Evolutionary conservation across 2,888 invertebrate species (phyloP).

Genomic region (Sinelater perroti): DNA sequence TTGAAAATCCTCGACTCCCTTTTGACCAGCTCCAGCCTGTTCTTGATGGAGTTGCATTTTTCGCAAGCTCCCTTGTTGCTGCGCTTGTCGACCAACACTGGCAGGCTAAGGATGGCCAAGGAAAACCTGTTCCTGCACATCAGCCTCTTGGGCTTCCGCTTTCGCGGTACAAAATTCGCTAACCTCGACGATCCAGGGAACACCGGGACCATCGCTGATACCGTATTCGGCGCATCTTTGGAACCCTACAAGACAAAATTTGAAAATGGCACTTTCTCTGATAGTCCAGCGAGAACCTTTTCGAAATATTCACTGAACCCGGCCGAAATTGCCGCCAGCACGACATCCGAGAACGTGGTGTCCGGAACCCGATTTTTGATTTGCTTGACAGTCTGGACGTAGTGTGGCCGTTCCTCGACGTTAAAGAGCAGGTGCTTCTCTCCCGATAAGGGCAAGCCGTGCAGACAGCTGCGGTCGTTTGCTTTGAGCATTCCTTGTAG

Average conservation of each 20-base stretch:
- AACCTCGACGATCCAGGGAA: conserved; percentile 8
- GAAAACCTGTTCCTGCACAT: conserved; percentile 15
- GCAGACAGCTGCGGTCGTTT: conserved; percentile 2
- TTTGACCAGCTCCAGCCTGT: conserved; percentile 9
- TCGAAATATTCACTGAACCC: conserved; percentile 17
- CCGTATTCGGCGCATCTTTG: neutral
- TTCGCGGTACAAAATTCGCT: conserved; percentile 1
- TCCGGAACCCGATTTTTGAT: conserved; percentile 11
- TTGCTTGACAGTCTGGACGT: neutral
- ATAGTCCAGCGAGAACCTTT: conserved; percentile 2
- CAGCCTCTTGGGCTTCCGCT: conserved; percentile 2
- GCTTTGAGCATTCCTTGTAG: conserved; percentile 12
- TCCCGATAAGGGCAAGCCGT: conserved; percentile 10
- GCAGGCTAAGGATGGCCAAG: conserved; percentile 9
- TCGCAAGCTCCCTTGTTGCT: neutral
- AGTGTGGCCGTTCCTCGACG: conserved; percentile 1
- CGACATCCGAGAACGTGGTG: conserved; percentile 12
- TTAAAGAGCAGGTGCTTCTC: conserved; percentile 3
- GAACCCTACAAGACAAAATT: conserved; percentile 8
- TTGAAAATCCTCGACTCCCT: neutral
- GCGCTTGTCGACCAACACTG: neutral
- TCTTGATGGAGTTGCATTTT: conserved; percentile 1
- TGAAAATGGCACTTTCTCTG: neutral
- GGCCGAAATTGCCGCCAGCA: conserved; percentile 11
- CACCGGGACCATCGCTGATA: conserved; percentile 12